Evolutionary conservation across 2,113 vertebrate genomes (phyloP).

Genomic region (Centropristis striata): DNA sequence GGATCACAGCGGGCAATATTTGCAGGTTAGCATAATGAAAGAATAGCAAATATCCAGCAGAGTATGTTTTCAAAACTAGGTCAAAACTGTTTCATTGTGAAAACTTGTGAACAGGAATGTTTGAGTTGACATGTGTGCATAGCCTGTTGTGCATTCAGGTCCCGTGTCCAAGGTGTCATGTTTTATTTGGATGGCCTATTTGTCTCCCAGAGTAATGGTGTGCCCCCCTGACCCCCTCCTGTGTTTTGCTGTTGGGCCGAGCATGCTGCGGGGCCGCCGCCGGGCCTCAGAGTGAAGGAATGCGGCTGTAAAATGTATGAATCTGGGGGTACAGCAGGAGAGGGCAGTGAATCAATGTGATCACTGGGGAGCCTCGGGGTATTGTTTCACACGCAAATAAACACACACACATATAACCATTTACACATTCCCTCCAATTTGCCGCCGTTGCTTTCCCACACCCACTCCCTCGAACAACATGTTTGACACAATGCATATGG

Average conservation of each 20-base stretch:
- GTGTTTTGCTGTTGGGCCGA: constrained; percentile 71
- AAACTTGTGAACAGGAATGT: constrained; percentile 23
- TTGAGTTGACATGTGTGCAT: constrained; percentile 1
- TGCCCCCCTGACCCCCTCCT: constrained; percentile 62
- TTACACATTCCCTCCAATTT: constrained; percentile 66
- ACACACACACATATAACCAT: constrained; percentile 32
- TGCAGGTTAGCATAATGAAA: constrained; percentile 13
- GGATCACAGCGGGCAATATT: not conserved
- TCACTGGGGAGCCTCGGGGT: constrained; percentile 70
- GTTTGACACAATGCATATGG: constrained; percentile 59
- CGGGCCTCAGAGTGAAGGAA: constrained; percentile 70
- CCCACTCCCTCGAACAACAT: constrained; percentile 50
- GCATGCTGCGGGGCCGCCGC: constrained; percentile 46
- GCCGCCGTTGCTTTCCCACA: constrained; percentile 64
- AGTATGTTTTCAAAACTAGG: constrained; percentile 7
- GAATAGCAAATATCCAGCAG: not conserved
- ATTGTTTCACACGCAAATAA: constrained; percentile 60
- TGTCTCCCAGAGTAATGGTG: constrained; percentile 68
- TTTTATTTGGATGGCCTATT: constrained; percentile 77
- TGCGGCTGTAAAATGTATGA: constrained; percentile 71
- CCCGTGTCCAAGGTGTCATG: constrained; percentile 56
- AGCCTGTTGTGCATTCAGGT: constrained; percentile 35
- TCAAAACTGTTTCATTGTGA: not conserved
- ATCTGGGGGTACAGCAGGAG: constrained; percentile 65
- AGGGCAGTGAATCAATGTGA: constrained; percentile 76